Evolutionary conservation across 92 coral and sea anemone species (phyloP).

Genomic region (Meandrina meandrites): DNA sequence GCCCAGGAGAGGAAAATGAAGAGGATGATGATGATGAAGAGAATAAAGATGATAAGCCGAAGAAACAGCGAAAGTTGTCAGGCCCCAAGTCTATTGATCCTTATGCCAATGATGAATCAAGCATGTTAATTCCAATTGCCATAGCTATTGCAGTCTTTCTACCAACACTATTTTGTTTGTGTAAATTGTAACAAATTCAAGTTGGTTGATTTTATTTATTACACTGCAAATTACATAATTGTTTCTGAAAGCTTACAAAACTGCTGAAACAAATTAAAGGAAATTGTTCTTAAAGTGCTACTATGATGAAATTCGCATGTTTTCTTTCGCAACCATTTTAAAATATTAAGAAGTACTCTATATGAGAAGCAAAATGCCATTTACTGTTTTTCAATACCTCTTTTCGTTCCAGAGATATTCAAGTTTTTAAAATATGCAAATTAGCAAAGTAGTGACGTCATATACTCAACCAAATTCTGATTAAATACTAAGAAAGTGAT

Average conservation of each 20-base stretch:
- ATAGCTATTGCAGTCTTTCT: constrained; percentile 95
- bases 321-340: too few species aligned
- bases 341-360: too few species aligned
- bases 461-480: too few species aligned
- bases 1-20: constrained; percentile 83
- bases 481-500: too few species aligned
- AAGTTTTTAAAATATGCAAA: too few species aligned
- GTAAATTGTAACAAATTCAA: constrained; percentile 71
- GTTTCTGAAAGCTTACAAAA: background rate
- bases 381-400: too few species aligned
- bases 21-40: constrained; percentile 79
- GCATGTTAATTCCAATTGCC: constrained; percentile 91
- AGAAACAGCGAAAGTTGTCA: constrained; percentile 83
- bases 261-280: background rate
- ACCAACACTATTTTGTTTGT: constrained; percentile 95
- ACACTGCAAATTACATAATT: background rate
- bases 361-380: too few species aligned
- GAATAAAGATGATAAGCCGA: constrained; percentile 81
- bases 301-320: too few species aligned
- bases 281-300: background rate
- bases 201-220: constrained; percentile 25
- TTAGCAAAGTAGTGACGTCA: too few species aligned
- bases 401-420: too few species aligned
- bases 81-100: constrained; percentile 93
- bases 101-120: constrained; percentile 95